Base-by-base conservation (phyloP, 2,888 invertebrate genomes). In the Thereva unica region DNA sequence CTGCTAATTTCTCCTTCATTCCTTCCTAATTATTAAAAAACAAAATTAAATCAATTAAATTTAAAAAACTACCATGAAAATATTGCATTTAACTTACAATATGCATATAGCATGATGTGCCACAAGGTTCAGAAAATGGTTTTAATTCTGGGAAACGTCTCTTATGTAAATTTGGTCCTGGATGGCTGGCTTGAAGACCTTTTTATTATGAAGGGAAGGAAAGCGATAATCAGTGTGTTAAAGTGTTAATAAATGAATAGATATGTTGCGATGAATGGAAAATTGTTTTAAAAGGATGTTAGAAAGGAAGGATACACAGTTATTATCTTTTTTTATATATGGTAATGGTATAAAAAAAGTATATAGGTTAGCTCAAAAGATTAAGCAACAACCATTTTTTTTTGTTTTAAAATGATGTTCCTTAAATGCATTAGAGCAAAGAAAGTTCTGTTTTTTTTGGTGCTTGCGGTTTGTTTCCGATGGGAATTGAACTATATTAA, bases 111-210 rank as follows among this genome's bases (percentile, higher is more conserved):
- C 97, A 97, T 74, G 89, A 89, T 40, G 87, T 78, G 7, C 95
- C 90, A 78, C 97, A 97, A 0, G 95, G 91, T 72, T 94, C 93
- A 0, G 87, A 83, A 76, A 92, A 92, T 1, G 91, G 86, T 79
- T 94, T 93, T 70, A 95, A 83, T 76, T 96, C 95, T 0, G 94
- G 93, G 34, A 92, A 93, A 77, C 93, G 91, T 59, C 95, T 85
- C 78, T 92, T 93, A 73, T 90, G 87, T 74, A 93, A 84, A 82
- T 94, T 95, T 2, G 96, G 95, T 38, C 92, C 92, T 0, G 95
- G 93, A 81, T 95, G 94, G 76, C 93, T 93, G 40, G 90, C 92
- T 84, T 93, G 92, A 69, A 93, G 83, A 74, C 93, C 93, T 93
- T 78, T 44, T 73, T 65, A 23, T 72, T 68, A 5, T 52, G 9